Conservation (phyloP, 2,797 vertebrate genomes). For the Choloepus didactylus region DNA sequence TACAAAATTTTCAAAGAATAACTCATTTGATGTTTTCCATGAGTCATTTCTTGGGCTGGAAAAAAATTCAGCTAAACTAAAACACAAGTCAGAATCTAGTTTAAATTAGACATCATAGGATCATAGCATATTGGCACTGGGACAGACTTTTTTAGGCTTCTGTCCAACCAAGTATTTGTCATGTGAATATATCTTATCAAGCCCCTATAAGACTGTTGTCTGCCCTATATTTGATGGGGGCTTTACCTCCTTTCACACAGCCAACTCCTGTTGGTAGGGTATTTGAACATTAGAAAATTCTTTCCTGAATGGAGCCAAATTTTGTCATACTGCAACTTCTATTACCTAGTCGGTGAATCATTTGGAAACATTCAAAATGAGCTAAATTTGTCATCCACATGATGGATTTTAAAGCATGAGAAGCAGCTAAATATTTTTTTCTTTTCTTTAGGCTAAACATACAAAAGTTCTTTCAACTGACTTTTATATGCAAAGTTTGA, state of each 20-base stretch:
- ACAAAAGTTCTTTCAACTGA: not conserved
- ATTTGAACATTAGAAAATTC: not conserved
- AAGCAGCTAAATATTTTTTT: not conserved
- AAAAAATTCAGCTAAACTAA: not conserved
- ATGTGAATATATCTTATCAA: not conserved
- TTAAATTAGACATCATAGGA: not conserved
- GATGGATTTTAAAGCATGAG: not conserved
- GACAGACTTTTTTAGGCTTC: not conserved
- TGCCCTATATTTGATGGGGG: not conserved
- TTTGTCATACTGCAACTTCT: slow-evolving; percentile 9
- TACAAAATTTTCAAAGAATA: not conserved
- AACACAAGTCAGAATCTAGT: not conserved
- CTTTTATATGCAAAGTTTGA: not conserved
- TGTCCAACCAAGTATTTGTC: not conserved
- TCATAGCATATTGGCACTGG: not conserved
- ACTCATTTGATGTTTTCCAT: slow-evolving; percentile 7
- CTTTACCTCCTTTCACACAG: not conserved
- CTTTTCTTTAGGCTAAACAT: not conserved
- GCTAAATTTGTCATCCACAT: not conserved
- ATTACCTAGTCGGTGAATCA: not conserved
- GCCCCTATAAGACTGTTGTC: not conserved
- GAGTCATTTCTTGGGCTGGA: not conserved
- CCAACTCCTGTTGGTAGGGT: not conserved
- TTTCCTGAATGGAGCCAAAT: slow-evolving; percentile 18
- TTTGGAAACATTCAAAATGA: not conserved